A percentile compares a stretch with the other conserved stretches of the same genome.
phyloP scores from a whole-genome alignment of 1,140 invertebrate species.

The Zaprionus lachaisei region DNA sequence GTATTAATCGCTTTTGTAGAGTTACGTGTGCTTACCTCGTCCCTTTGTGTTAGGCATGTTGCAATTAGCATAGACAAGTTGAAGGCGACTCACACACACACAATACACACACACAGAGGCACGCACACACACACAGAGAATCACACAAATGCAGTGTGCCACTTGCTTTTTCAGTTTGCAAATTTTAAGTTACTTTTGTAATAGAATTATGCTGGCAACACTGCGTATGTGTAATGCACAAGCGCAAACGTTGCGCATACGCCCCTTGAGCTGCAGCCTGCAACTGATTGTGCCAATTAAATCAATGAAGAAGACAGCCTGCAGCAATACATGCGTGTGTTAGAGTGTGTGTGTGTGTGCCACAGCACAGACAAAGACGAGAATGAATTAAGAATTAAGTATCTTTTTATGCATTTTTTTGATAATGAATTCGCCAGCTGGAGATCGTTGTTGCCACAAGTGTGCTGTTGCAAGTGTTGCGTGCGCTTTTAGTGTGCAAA shows the following conservation, averaged over 20 bases:
- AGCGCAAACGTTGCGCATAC: neutral
- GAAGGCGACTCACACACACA: neutral
- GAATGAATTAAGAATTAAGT: slow-evolving; percentile 8
- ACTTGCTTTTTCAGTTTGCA: neutral
- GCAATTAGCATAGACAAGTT: slow-evolving; percentile 10
- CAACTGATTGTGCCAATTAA: neutral
- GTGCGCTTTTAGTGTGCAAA: slow-evolving; percentile 60
- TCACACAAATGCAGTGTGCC: neutral
- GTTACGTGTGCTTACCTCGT: slow-evolving; percentile 31
- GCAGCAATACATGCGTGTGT: neutral
- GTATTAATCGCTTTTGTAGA: slow-evolving; percentile 44
- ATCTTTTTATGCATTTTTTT: slow-evolving; percentile 48
- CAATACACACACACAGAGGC: neutral
- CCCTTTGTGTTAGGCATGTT: slow-evolving; percentile 43
- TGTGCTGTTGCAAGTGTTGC: slow-evolving; percentile 21
- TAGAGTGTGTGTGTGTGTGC: too few species aligned
- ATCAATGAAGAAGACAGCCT: neutral
- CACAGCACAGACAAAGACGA: neutral
- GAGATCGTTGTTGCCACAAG: slow-evolving; percentile 8
- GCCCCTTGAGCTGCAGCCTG: neutral
- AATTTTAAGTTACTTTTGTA: slow-evolving; percentile 3
- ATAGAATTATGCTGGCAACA: neutral
- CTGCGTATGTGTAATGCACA: slow-evolving; percentile 8
- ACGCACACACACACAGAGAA: neutral
- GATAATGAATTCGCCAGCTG: slow-evolving; percentile 15